These are phyloP conservation scores for Cyphomyrus plagiostoma DNA, from an alignment of 2,113 vertebrate genomes.

Conservation along the genomic window DNA sequence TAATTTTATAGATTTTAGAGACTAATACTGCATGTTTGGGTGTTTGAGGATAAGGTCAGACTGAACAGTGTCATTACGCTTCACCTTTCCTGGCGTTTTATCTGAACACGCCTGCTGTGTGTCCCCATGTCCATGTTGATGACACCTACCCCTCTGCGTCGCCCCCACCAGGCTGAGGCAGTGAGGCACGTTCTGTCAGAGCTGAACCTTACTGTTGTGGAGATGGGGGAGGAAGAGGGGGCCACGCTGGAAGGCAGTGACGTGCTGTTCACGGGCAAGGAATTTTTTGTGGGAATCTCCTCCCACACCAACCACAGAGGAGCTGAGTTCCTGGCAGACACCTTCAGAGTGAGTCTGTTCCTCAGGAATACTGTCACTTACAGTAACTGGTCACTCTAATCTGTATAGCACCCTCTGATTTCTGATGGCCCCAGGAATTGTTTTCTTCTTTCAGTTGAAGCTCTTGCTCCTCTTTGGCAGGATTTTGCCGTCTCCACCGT, in stretches of 20 bases:
- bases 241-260: constrained; percentile 83
- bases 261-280: constrained; percentile 80
- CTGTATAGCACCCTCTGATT: neutral
- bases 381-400: neutral
- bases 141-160: neutral
- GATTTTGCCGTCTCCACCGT: constrained; percentile 84
- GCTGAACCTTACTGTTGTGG: constrained; percentile 71
- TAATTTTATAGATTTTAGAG: neutral
- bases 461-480: constrained; percentile 43
- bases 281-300: constrained; percentile 86
- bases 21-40: neutral
- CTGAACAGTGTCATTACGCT: neutral
- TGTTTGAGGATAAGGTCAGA: neutral
- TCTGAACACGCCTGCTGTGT: neutral
- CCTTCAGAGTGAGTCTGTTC: constrained; percentile 65
- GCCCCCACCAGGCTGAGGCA: constrained; percentile 60
- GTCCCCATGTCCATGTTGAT: neutral
- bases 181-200: constrained; percentile 73
- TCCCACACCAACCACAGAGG: constrained; percentile 82
- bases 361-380: neutral
- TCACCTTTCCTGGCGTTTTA: neutral
- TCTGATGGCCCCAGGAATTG: neutral
- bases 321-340: constrained; percentile 77
- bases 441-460: neutral
- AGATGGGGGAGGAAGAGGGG: constrained; percentile 63